Percentiles rank a stretch among this genome's conserved stretches.
Conservation (phyloP, 2,888 invertebrate species). For the Orthosia gothica region DNA sequence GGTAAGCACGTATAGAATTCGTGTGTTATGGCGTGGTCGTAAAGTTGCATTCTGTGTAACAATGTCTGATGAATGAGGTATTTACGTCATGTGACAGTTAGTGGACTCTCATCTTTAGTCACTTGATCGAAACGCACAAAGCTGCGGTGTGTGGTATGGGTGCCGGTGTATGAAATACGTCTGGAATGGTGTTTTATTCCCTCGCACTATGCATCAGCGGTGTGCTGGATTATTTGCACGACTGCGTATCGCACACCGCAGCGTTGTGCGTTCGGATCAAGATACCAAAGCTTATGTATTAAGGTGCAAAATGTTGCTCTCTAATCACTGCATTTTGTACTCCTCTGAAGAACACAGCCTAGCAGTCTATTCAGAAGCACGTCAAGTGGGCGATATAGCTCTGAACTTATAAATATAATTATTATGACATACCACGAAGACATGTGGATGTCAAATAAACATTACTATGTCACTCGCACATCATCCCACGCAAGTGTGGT, state of each 20-base stretch:
- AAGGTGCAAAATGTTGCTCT: not conserved
- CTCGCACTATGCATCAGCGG: no score
- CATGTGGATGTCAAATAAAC: slow-evolving; percentile 18
- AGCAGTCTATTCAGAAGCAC: not conserved
- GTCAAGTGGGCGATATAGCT: slow-evolving; percentile 6
- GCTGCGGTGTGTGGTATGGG: no score
- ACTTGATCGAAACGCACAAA: no score
- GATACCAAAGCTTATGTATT: no score
- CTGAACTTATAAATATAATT: not conserved
- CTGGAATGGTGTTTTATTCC: no score
- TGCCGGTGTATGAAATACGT: no score
- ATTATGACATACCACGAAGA: not conserved
- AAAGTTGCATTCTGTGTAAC: slow-evolving; percentile 1
- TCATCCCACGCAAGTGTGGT: not conserved
- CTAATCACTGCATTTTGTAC: not conserved
- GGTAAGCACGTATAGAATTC: slow-evolving; percentile 19
- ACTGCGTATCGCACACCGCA: no score
- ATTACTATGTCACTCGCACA: not conserved
- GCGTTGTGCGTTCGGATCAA: no score
- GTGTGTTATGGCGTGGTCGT: slow-evolving; percentile 1
- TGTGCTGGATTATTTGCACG: no score
- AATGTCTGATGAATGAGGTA: not conserved
- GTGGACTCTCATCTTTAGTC: no score
- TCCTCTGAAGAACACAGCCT: not conserved
- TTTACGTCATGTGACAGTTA: not conserved